Percentiles rank a stretch among this genome's conserved stretches.
phyloP scores from a whole-genome alignment of 2,888 invertebrate species.

The Caenorhabditis plicata region DNA sequence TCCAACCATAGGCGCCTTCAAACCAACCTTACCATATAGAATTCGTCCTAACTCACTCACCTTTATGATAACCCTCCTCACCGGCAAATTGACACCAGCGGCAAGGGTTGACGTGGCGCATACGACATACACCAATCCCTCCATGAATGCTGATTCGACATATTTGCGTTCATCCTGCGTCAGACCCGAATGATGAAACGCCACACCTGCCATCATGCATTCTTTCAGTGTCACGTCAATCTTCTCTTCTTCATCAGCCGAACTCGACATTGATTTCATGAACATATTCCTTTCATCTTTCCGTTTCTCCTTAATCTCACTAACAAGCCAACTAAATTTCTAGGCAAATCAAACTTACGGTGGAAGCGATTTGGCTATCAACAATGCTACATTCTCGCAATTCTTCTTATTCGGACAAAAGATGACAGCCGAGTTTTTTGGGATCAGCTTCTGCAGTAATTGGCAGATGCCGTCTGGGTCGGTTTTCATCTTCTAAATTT shows the following conservation, averaged over 20 bases:
- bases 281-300: slow-evolving; percentile 26
- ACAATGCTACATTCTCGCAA: slow-evolving; percentile 83
- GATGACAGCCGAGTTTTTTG: slow-evolving; percentile 79
- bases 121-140: slow-evolving; percentile 82
- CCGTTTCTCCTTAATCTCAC: not conserved
- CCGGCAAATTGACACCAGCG: slow-evolving; percentile 74
- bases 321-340: slow-evolving; percentile 3
- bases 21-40: too few species aligned
- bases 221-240: slow-evolving; percentile 71
- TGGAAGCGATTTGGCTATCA: slow-evolving; percentile 75
- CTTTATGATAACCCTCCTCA: slow-evolving; percentile 80
- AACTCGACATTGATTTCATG: slow-evolving; percentile 25
- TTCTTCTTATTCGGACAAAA: slow-evolving; percentile 91
- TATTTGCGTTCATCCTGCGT: slow-evolving; percentile 82
- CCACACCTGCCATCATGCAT: slow-evolving; percentile 80
- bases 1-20: slow-evolving; percentile 83
- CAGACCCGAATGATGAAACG: slow-evolving; percentile 85
- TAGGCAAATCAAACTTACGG: too few species aligned
- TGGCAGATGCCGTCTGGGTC: slow-evolving; percentile 47
- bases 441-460: slow-evolving; percentile 75
- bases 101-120: slow-evolving; percentile 95
- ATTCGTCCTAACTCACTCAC: too few species aligned
- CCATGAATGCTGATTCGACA: slow-evolving; percentile 73
- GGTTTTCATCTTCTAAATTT: slow-evolving; percentile 17
- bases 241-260: slow-evolving; percentile 38